A percentile compares a stretch with the other conserved stretches of the same genome.
Conservation (phyloP, 2,888 invertebrate species). For the Brachycybe producta region DNA sequence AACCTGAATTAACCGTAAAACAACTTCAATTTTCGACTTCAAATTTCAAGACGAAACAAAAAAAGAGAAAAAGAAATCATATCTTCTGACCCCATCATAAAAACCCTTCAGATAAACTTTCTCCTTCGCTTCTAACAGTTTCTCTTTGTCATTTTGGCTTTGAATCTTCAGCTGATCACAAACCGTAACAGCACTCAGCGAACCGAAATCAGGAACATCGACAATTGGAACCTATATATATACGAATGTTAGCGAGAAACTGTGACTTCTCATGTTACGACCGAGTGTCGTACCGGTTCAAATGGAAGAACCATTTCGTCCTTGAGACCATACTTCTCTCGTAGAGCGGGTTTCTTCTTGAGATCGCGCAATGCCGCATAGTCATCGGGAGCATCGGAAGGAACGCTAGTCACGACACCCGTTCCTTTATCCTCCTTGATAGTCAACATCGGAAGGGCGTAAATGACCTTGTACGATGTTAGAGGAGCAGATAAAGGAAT, state of each 20-base stretch:
- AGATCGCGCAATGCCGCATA: constrained; percentile 89
- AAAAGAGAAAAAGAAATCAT: too few species aligned
- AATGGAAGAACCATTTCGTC: constrained; percentile 65
- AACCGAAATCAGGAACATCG: constrained; percentile 79
- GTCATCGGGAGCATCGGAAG: constrained; percentile 97
- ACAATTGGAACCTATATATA: constrained; percentile 59
- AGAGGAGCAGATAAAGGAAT: constrained; percentile 68
- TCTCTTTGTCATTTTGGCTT: constrained; percentile 93
- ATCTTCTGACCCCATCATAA: constrained; percentile 47
- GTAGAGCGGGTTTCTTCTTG: constrained; percentile 81
- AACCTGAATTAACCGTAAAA: constrained; percentile 35
- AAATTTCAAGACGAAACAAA: background rate
- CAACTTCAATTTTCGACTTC: background rate
- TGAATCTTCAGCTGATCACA: constrained; percentile 88
- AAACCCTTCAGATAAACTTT: constrained; percentile 91
- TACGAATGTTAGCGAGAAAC: background rate
- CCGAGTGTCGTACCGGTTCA: constrained; percentile 42
- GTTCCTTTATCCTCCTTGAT: constrained; percentile 98
- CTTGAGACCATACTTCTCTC: constrained; percentile 79
- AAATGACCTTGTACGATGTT: constrained; percentile 66
- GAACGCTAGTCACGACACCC: constrained; percentile 94
- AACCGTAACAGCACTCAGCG: constrained; percentile 63
- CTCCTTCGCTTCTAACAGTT: constrained; percentile 88
- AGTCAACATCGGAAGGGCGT: constrained; percentile 91
- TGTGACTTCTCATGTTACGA: background rate